phyloP scores from a whole-genome alignment of 2,888 invertebrate genomes.

The Epinotia ramella region DNA sequence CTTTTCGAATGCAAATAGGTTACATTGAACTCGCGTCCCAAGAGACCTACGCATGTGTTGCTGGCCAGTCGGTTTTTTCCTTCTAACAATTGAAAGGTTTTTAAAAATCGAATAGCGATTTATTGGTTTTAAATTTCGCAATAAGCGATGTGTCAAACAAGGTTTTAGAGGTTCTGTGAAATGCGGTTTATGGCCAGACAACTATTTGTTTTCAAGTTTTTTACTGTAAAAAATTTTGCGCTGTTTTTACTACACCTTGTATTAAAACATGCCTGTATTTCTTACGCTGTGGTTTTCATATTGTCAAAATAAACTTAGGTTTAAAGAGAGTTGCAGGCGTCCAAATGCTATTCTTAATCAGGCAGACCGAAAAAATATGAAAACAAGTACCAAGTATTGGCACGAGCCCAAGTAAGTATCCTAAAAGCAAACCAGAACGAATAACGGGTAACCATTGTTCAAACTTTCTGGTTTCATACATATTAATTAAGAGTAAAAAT shows the following conservation, averaged over 20 bases:
- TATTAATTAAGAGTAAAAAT: neutral
- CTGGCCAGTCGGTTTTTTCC: slow-evolving; percentile 68
- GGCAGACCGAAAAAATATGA: neutral
- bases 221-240: slow-evolving; percentile 3
- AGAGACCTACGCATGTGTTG: slow-evolving; percentile 65
- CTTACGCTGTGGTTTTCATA: neutral
- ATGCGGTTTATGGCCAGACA: slow-evolving; percentile 39
- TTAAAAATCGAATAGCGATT: slow-evolving; percentile 44
- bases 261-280: neutral
- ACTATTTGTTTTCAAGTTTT: slow-evolving; percentile 31
- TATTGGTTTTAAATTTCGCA: slow-evolving; percentile 49
- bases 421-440: neutral
- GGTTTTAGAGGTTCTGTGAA: slow-evolving; percentile 44
- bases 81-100: slow-evolving; percentile 49
- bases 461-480: neutral
- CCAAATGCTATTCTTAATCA: no score
- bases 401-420: slow-evolving; percentile 1
- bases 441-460: slow-evolving; percentile 29
- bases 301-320: neutral
- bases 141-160: slow-evolving; percentile 47
- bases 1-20: slow-evolving; percentile 82
- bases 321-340: no score
- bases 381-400: slow-evolving; percentile 20
- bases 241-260: slow-evolving; percentile 8
- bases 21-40: slow-evolving; percentile 75